A percentile compares a stretch with the other conserved stretches of the same genome.
phyloP scores from a whole-genome alignment of 2,113 vertebrate species.

The Cheilinus undulatus region DNA sequence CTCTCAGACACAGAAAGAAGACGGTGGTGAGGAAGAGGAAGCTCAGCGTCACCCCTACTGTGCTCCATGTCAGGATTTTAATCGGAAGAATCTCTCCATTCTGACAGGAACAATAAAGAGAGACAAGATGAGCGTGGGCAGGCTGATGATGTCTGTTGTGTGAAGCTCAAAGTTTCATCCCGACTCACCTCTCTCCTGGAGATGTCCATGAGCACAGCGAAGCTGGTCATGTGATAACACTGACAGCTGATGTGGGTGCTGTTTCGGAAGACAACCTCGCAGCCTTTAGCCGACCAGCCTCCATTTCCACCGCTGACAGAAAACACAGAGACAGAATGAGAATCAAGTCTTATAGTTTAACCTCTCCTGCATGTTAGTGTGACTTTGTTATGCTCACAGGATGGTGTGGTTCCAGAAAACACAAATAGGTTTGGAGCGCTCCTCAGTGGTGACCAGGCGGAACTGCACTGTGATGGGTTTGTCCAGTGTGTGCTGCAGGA shows the following conservation, averaged over 20 bases:
- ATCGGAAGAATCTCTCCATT: conserved; percentile 94
- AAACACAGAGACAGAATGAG: conserved; percentile 14
- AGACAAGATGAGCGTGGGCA: not conserved
- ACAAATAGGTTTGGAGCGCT: conserved; percentile 95
- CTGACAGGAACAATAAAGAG: conserved; percentile 69
- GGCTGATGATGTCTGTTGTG: too few relatives aligned
- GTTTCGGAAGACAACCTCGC: conserved; percentile 93
- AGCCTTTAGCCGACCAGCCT: conserved; percentile 94
- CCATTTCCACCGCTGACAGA: conserved; percentile 75
- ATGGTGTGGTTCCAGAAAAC: conserved; percentile 98
- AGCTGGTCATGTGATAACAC: conserved; percentile 96
- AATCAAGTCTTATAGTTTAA: not conserved
- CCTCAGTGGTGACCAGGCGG: conserved; percentile 91
- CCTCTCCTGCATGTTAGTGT: not conserved
- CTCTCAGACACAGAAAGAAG: conserved; percentile 86
- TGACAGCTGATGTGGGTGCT: conserved; percentile 95
- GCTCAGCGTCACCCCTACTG: conserved; percentile 88
- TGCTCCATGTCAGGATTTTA: conserved; percentile 89
- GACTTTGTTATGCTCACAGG: conserved; percentile 82
- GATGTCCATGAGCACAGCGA: conserved; percentile 95
- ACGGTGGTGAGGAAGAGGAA: conserved; percentile 89
- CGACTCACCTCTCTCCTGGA: conserved; percentile 89
- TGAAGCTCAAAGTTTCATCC: not conserved
- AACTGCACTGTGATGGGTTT: conserved; percentile 95
- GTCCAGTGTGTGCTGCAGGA: conserved; percentile 82